Conservation (phyloP, 37 sponge, comb jelly and placozoan species). For the Aphrocallistes beatrix region DNA sequence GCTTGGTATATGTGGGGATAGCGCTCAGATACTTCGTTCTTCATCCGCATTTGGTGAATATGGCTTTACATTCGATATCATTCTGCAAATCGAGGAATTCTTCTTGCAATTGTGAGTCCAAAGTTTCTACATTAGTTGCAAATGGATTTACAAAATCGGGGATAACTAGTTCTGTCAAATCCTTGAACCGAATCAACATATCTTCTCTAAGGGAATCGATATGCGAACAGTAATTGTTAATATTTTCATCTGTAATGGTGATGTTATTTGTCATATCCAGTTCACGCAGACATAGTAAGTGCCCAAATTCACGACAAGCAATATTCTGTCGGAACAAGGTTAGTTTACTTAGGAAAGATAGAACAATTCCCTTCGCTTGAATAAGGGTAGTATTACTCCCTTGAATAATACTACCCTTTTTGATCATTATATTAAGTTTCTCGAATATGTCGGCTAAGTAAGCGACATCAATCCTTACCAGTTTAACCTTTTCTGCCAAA, state of each 20-base stretch:
- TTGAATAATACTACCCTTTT: background rate
- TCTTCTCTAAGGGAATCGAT: background rate
- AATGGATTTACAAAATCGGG: background rate
- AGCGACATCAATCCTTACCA: background rate
- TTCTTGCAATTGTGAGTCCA: background rate
- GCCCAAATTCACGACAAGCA: background rate
- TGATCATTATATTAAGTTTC: background rate
- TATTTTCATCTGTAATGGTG: background rate
- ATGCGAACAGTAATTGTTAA: background rate
- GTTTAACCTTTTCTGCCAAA: background rate
- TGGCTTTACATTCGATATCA: background rate
- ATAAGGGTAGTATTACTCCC: background rate
- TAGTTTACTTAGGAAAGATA: background rate
- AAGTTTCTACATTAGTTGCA: background rate
- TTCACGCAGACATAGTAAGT: background rate
- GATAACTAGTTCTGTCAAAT: background rate
- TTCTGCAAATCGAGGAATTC: background rate
- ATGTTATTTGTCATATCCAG: background rate
- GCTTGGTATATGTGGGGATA: background rate
- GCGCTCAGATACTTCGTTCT: background rate
- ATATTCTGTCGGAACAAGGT: slow-evolving; percentile 2
- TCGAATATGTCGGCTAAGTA: slow-evolving; percentile 18
- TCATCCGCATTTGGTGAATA: background rate
- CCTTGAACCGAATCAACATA: slow-evolving; percentile 19
- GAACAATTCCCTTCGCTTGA: background rate